Evolutionary conservation across 2,797 vertebrate species (phyloP).

Genomic region (Sphaeramia orbicularis): DNA sequence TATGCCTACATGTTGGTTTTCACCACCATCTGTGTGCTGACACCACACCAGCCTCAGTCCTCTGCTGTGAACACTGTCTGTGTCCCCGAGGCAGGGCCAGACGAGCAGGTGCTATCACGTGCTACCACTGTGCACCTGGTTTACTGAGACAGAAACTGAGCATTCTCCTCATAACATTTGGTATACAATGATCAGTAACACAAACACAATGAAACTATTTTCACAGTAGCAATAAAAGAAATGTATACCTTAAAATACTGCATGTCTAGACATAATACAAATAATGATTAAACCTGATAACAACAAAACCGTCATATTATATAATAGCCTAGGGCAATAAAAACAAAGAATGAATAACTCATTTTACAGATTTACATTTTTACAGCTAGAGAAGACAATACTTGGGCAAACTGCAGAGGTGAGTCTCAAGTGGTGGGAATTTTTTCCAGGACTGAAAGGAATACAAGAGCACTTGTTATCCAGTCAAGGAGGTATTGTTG

Average conservation of each 20-base stretch:
- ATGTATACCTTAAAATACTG: constrained; percentile 2
- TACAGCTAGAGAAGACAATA: constrained; percentile 1
- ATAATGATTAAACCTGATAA: constrained; percentile 10
- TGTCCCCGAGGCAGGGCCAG: constrained; percentile 39
- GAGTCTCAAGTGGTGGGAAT: constrained; percentile 41
- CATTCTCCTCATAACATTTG: constrained; percentile 18
- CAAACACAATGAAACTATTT: neutral
- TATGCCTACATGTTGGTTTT: constrained; percentile 50
- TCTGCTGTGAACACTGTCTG: constrained; percentile 47
- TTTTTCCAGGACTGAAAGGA: constrained; percentile 28
- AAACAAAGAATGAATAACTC: neutral
- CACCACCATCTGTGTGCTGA: constrained; percentile 70
- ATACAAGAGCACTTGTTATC: constrained; percentile 39
- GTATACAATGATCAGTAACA: neutral
- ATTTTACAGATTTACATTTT: constrained; percentile 9
- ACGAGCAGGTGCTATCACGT: constrained; percentile 36
- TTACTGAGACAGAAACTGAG: constrained; percentile 14
- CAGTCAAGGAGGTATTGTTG: constrained; percentile 41
- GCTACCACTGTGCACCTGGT: constrained; percentile 10
- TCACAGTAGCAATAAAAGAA: neutral
- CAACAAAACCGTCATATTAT: neutral
- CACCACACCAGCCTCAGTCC: constrained; percentile 60
- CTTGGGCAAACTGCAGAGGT: neutral
- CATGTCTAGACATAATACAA: neutral
- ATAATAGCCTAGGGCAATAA: neutral